A percentile compares a stretch with the other conserved stretches of the same genome.
Conservation (phyloP, 1,140 invertebrate species). For the Harpegnathos saltator region DNA sequence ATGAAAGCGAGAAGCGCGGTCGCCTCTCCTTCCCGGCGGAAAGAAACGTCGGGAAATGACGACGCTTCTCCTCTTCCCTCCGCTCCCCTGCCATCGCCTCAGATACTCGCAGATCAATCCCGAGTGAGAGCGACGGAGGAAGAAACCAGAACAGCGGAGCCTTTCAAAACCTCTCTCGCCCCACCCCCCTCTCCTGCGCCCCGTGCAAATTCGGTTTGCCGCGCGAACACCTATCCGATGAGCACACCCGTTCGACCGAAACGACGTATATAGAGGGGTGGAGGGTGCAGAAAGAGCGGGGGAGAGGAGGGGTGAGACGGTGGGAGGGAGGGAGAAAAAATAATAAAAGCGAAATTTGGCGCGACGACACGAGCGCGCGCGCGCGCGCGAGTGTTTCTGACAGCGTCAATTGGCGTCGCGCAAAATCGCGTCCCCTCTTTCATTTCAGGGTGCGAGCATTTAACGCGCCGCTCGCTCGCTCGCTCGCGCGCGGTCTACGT, state of each 20-base stretch:
- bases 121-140: too few species aligned
- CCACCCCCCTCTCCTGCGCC: too few species aligned
- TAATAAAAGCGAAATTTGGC: constrained; percentile 55
- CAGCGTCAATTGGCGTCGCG: constrained; percentile 52
- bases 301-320: too few species aligned
- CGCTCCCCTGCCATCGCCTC: too few species aligned
- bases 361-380: constrained; percentile 32
- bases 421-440: constrained; percentile 50
- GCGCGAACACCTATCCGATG: constrained; percentile 17
- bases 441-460: constrained; percentile 39
- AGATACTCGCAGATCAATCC: too few species aligned
- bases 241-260: constrained; percentile 15
- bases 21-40: too few species aligned
- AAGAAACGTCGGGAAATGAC: too few species aligned
- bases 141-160: background rate
- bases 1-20: too few species aligned
- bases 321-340: constrained; percentile 25
- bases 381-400: constrained; percentile 50
- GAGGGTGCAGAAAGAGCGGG: too few species aligned
- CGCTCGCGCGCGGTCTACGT: background rate
- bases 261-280: constrained; percentile 10
- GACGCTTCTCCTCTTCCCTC: too few species aligned
- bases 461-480: too few species aligned
- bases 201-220: constrained; percentile 36
- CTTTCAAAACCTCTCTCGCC: background rate